Evolutionary conservation across 1,140 invertebrate species (phyloP), one percentile per base, ranked within the genome.

Genomic region (Drosophila bipectinata): DNA sequence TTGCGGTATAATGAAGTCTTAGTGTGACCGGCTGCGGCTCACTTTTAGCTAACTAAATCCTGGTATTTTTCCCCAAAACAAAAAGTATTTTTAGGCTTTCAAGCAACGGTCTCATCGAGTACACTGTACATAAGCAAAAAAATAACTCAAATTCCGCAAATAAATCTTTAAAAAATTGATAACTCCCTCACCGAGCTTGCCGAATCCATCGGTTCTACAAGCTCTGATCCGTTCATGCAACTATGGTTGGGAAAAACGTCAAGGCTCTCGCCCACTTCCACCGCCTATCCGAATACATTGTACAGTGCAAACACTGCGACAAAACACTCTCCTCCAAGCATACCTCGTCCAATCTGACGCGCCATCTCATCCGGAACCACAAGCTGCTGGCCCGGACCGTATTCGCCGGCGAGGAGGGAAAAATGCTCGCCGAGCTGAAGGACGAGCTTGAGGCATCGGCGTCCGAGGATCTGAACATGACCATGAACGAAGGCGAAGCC

Each of bases 271-370:
- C 76, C n/a, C 83, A 88, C 21, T 88, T 88, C 41, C 79, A 88
- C 47, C 84, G 83, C 9, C 55, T 88, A 1, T 83, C 79, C 14
- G 83, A 88, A 52, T 88, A 88, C 52, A 73, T 89, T 44, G 83
- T 88, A 54, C 79, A 83, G 66, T 90, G 88, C 68, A 90, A 90
- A 41, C 78, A 85, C 24, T 90, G 88, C n/a, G 89, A 82, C 59
- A 88, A 84, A 34, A 85, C 80, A 24, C 74, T 90, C 4, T 88
- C 88, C 18, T 84, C 83, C 2, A 90, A 90, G 61, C 80, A 90
- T 28, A 85, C 84, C 2, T 89, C 80, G 2, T 81, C 77, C 26
- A 90, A 90, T 61, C 52, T 90, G 53, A 84, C 84, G 71, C 79
- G 88, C 55, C 88, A 90, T 51, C 56, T 90, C 32, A 81, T 89